A percentile compares a stretch with the other conserved stretches of the same genome.
Conservation (phyloP, 2,113 vertebrate genomes). For the Microtus oregoni region DNA sequence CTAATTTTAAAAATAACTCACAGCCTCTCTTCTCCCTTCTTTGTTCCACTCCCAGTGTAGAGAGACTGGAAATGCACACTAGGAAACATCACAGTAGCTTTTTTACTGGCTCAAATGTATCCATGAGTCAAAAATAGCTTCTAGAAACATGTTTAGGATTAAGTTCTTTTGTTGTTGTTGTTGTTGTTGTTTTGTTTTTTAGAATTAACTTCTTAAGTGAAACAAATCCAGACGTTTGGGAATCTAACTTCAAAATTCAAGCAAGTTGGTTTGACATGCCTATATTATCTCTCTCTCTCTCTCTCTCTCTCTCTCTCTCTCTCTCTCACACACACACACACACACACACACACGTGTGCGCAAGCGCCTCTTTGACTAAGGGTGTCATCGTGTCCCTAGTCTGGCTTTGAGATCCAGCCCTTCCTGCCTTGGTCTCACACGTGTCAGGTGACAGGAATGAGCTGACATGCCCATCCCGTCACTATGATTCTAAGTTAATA, state of each 20-base stretch:
- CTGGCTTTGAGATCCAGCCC: background rate
- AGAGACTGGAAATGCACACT: background rate
- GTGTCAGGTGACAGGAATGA: background rate
- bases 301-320: too few relatives aligned
- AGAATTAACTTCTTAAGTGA: background rate
- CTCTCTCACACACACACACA: background rate
- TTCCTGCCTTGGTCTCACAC: background rate
- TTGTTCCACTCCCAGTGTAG: accelerated
- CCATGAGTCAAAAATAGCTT: background rate
- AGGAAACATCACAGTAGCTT: background rate
- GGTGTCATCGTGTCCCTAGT: background rate
- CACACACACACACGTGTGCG: background rate
- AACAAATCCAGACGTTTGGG: background rate
- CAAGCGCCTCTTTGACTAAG: background rate
- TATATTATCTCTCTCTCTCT: too few relatives aligned
- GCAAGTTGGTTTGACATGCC: background rate
- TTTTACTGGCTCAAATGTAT: background rate
- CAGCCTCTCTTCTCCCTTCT: background rate
- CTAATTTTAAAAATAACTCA: background rate
- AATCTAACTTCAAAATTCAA: background rate
- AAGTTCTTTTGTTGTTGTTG: background rate
- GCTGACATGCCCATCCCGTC: background rate
- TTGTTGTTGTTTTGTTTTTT: too few relatives aligned
- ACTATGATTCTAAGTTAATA: background rate
- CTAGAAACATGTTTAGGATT: background rate